Conservation (phyloP, 30 jellyfish, hydroid and myxozoan genomes). For the Aurelia coerulea region DNA sequence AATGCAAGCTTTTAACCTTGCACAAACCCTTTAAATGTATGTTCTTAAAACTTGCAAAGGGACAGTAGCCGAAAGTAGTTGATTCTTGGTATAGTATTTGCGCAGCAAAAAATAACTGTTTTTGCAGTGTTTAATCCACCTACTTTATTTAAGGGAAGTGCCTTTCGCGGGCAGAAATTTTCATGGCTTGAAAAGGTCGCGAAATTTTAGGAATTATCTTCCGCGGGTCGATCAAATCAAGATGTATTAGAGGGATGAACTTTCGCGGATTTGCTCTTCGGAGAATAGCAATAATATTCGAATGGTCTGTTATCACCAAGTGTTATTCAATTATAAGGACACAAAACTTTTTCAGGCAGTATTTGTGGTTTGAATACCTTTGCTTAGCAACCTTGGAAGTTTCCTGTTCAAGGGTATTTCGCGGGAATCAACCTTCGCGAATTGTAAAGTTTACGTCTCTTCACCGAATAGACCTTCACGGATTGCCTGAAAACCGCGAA, state of each 20-base stretch:
- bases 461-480: neutral
- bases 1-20: no score
- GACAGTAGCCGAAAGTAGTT: no score
- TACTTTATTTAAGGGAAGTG: neutral
- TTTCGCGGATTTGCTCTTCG: neutral
- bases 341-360: neutral
- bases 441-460: neutral
- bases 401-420: neutral
- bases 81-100: no score
- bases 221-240: neutral
- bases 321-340: neutral
- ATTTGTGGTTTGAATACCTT: neutral
- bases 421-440: neutral
- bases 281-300: neutral
- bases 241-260: neutral
- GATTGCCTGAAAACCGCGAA: neutral
- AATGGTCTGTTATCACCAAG: neutral
- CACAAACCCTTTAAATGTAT: no score
- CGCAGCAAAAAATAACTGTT: no score
- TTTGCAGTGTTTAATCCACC: no score
- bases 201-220: neutral
- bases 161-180: constrained; percentile 2
- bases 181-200: neutral
- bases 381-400: neutral
- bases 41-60: no score